These are phyloP conservation scores for Anarrhichthys ocellatus DNA, from an alignment of 2,113 vertebrate species.

Conservation along the genomic window DNA sequence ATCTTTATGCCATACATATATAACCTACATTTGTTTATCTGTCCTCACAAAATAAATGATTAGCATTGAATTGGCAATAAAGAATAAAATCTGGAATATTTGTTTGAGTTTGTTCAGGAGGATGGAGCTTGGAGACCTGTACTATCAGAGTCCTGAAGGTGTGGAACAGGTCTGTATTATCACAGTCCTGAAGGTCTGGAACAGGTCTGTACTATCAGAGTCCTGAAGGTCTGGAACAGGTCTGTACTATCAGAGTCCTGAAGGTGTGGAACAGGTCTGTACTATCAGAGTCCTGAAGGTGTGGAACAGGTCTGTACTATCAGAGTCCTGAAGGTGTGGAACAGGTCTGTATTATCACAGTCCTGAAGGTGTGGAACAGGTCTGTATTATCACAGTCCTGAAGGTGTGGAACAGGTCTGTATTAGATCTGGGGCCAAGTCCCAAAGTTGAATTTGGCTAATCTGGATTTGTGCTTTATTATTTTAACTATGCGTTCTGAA, in stretches of 20 bases:
- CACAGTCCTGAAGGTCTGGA: too few relatives aligned
- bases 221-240: too few relatives aligned
- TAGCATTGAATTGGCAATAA: neutral
- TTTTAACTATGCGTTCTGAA: neutral
- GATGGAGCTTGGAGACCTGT: neutral
- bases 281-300: too few relatives aligned
- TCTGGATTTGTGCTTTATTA: neutral
- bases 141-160: neutral
- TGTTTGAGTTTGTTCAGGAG: neutral
- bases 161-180: too few relatives aligned
- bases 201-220: too few relatives aligned
- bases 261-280: too few relatives aligned
- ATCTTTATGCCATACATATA: neutral
- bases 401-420: neutral
- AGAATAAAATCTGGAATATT: neutral
- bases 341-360: too few relatives aligned
- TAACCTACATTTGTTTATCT: neutral
- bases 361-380: too few relatives aligned
- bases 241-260: too few relatives aligned
- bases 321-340: too few relatives aligned
- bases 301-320: too few relatives aligned
- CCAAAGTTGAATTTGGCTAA: neutral
- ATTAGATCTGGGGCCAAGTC: neutral
- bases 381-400: too few relatives aligned
- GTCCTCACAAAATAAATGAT: neutral